A percentile compares a stretch with the other conserved stretches of the same genome.
Evolutionary conservation across 2,888 invertebrate species (phyloP).

Genomic region (Rotaria socialis): DNA sequence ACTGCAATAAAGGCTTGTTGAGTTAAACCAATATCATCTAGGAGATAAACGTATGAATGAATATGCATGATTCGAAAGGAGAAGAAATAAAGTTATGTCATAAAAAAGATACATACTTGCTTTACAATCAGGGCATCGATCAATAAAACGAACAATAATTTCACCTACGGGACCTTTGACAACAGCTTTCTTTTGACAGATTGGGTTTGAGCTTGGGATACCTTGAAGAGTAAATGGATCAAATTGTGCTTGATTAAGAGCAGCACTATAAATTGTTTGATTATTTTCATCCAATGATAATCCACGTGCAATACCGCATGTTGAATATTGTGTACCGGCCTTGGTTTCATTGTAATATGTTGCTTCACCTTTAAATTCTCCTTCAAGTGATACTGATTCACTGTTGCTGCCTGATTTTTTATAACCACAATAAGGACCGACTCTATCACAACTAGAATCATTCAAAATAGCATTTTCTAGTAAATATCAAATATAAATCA

Average conservation of each 20-base stretch:
- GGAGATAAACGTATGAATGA: no score
- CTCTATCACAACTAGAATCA: neutral
- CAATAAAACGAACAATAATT: neutral
- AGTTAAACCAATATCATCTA: no score
- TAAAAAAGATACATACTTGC: neutral
- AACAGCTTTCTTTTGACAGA: neutral
- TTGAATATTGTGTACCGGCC: neutral
- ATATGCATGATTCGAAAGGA: no score
- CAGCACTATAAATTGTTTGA: neutral
- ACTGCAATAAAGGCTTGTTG: no score
- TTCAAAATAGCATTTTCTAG: neutral
- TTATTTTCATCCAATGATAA: neutral
- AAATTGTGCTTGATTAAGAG: neutral
- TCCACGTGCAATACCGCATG: neutral
- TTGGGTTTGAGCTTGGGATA: neutral
- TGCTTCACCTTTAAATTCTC: neutral
- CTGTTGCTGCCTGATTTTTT: neutral
- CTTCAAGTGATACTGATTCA: neutral
- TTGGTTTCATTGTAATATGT: neutral
- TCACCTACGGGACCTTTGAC: neutral
- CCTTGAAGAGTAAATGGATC: neutral
- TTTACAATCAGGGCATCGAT: conserved; percentile 12
- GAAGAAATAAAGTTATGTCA: no score
- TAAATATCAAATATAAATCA: neutral
- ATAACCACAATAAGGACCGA: neutral